Conservation (phyloP, 1,140 invertebrate species). For the Drosophila parvula region DNA sequence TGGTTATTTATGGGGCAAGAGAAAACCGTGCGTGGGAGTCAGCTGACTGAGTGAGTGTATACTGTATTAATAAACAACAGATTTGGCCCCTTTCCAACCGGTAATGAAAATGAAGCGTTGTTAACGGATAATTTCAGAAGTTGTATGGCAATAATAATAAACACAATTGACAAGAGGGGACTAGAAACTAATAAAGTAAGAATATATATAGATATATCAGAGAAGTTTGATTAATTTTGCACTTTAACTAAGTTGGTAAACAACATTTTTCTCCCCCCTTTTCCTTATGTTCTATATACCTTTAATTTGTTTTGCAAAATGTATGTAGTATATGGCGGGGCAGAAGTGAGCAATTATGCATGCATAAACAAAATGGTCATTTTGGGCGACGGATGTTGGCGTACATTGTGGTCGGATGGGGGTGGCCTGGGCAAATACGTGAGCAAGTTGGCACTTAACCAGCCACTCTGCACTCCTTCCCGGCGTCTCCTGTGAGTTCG, state of each 20-base stretch:
- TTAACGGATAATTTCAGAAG: constrained; percentile 19
- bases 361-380: constrained; percentile 64
- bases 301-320: constrained; percentile 6
- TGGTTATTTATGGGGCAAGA: constrained; percentile 40
- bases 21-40: constrained; percentile 22
- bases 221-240: neutral
- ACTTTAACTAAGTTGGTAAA: neutral
- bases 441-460: constrained; percentile 67
- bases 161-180: neutral
- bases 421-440: constrained; percentile 35
- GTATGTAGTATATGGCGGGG: constrained; percentile 10
- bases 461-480: constrained; percentile 15
- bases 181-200: neutral
- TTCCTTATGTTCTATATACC: neutral
- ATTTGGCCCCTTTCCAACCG: constrained; percentile 15
- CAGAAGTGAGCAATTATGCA: constrained; percentile 68
- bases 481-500: constrained; percentile 24
- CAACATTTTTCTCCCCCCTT: neutral
- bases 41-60: constrained; percentile 19
- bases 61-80: neutral
- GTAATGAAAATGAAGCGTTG: constrained; percentile 22
- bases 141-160: neutral
- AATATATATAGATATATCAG: neutral
- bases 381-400: constrained; percentile 31
- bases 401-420: constrained; percentile 22